phyloP scores from a whole-genome alignment of 1,140 invertebrate species.

The Neotoxoptera formosana region DNA sequence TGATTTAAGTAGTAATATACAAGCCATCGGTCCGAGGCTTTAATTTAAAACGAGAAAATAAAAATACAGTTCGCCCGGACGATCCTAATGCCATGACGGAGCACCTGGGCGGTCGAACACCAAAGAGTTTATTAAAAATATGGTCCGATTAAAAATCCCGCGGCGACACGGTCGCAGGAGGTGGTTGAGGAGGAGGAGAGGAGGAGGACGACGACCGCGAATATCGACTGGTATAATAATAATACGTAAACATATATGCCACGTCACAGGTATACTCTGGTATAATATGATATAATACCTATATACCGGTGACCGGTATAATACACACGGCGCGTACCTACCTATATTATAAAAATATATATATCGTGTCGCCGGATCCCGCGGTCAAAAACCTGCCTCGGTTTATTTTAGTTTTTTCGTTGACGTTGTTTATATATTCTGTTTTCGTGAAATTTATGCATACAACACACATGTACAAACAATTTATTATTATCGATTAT shows the following conservation, averaged over 20 bases:
- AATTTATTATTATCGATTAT: conserved; percentile 37
- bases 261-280: background rate
- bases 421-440: background rate
- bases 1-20: no score
- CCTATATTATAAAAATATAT: no score
- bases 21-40: no score
- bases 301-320: background rate
- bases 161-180: no score
- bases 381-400: background rate
- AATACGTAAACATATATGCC: background rate
- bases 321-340: background rate
- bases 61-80: background rate
- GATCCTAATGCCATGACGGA: background rate
- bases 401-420: background rate
- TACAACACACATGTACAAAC: background rate
- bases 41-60: no score
- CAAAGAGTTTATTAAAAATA: background rate
- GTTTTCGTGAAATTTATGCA: background rate
- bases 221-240: background rate
- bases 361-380: background rate
- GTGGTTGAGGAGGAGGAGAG: no score
- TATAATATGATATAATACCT: background rate
- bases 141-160: background rate
- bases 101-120: background rate
- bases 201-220: no score